Evolutionary conservation across 2,797 vertebrate species (phyloP).

Genomic region (Liasis olivaceus): DNA sequence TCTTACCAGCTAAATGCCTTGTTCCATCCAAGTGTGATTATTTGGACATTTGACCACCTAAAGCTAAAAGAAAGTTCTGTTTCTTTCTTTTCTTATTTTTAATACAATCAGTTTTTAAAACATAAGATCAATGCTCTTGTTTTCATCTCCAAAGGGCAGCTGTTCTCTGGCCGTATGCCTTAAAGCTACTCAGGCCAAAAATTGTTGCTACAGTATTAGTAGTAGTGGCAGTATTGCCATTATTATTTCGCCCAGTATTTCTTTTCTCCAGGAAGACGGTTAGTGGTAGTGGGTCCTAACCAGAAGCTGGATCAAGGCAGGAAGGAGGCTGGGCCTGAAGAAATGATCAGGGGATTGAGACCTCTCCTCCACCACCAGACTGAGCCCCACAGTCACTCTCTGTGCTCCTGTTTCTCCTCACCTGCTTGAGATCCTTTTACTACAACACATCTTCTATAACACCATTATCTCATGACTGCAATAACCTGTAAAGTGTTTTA

Average conservation of each 20-base stretch:
- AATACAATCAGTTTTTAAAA: neutral
- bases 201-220: neutral
- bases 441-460: neutral
- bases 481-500: neutral
- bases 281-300: neutral
- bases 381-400: neutral
- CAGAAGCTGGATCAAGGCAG: neutral
- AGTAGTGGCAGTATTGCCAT: neutral
- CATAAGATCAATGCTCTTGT: neutral
- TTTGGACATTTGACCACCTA: neutral
- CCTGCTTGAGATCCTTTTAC: neutral
- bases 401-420: neutral
- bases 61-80: neutral
- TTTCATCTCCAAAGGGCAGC: neutral
- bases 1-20: neutral
- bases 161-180: neutral
- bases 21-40: neutral
- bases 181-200: neutral
- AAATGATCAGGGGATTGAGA: neutral
- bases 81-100: neutral
- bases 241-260: neutral
- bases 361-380: neutral
- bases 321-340: neutral
- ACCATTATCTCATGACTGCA: neutral
- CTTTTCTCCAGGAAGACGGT: neutral